These are phyloP conservation scores for Aleadryas rufinucha DNA, from an alignment of 2,113 vertebrate genomes.

Conservation along the genomic window DNA sequence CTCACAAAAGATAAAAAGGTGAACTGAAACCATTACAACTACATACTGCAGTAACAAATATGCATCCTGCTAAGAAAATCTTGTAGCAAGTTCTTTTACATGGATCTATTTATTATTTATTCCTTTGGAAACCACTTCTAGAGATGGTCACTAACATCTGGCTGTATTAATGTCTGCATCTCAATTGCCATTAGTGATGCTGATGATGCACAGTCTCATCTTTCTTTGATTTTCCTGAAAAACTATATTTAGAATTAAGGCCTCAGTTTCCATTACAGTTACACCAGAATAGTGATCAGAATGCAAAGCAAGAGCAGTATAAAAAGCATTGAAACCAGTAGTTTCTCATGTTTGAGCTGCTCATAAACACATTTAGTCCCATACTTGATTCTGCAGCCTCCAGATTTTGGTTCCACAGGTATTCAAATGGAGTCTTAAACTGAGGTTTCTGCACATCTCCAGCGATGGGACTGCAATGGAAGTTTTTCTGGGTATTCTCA, in stretches of 20 bases:
- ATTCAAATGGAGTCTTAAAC: not conserved
- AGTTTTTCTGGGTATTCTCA: not conserved
- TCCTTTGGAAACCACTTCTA: not conserved
- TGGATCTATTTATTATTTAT: not conserved
- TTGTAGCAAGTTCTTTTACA: not conserved
- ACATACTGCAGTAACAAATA: not conserved
- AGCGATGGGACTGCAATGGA: not conserved
- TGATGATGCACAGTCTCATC: not conserved
- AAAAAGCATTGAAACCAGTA: not conserved
- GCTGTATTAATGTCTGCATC: not conserved
- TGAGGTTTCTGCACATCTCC: not conserved
- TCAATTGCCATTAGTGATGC: not conserved
- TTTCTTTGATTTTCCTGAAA: not conserved
- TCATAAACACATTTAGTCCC: not conserved
- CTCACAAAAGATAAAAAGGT: too few relatives aligned
- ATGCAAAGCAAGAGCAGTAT: not conserved
- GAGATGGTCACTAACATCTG: not conserved
- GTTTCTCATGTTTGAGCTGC: not conserved
- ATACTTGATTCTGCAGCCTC: not conserved
- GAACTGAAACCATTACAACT: too few relatives aligned
- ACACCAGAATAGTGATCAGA: not conserved
- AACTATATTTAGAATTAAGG: not conserved
- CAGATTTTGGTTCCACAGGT: not conserved
- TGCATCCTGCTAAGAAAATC: not conserved
- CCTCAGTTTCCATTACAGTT: not conserved